Conservation (phyloP, 23 tunicate species). For the Ascidia mentula region DNA sequence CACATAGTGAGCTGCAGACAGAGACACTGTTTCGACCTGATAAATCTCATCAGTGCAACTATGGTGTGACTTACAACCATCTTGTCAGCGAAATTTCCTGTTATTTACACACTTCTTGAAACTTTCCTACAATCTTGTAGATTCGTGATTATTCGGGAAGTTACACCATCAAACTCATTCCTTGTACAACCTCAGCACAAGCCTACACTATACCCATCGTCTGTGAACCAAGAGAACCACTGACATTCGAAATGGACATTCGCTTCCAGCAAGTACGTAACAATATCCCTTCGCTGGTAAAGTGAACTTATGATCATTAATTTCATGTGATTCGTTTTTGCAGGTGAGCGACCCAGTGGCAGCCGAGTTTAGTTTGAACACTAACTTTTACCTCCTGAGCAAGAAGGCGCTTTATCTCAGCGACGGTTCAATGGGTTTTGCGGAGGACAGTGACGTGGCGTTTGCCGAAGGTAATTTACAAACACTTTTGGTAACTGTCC, state of each 20-base stretch:
- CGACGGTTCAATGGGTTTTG: slow-evolving; percentile 87
- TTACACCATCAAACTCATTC: slow-evolving; percentile 88
- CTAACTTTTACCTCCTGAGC: slow-evolving; percentile 85
- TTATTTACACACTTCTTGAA: too few relatives aligned
- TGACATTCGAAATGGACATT: slow-evolving; percentile 87
- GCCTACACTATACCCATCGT: slow-evolving; percentile 50
- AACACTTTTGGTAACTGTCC: too few relatives aligned
- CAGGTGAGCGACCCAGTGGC: slow-evolving; percentile 99
- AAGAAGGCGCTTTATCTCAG: slow-evolving; percentile 77
- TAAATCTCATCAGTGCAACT: too few relatives aligned
- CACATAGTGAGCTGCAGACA: too few relatives aligned
- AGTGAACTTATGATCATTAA: too few relatives aligned
- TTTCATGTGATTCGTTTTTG: too few relatives aligned
- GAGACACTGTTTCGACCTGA: too few relatives aligned
- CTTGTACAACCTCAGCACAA: slow-evolving; percentile 86
- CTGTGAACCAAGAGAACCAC: slow-evolving; percentile 92
- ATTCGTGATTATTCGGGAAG: slow-evolving; percentile 96
- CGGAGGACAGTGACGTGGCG: slow-evolving; percentile 85
- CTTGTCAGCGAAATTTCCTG: not conserved
- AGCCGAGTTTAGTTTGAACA: slow-evolving; percentile 88
- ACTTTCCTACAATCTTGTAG: slow-evolving; percentile 34
- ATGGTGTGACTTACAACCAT: too few relatives aligned
- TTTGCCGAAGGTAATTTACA: slow-evolving; percentile 86
- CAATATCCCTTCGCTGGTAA: not conserved
- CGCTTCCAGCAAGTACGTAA: slow-evolving; percentile 89